phyloP scores from a whole-genome alignment of 2,113 vertebrate genomes.

The Chauna torquata region DNA sequence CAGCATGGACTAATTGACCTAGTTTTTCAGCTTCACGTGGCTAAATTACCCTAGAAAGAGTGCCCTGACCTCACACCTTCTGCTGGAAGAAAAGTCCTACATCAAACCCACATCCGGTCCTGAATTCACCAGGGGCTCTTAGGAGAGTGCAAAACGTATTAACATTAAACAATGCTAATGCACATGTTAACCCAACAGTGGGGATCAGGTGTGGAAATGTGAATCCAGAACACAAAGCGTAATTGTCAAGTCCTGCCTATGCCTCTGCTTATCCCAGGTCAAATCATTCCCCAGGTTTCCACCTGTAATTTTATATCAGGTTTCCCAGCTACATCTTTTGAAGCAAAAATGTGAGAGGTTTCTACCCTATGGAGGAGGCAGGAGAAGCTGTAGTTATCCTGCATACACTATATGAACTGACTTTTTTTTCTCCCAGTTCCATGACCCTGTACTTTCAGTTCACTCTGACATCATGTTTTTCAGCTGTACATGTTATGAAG shows the following conservation, averaged over 20 bases:
- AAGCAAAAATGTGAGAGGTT: not conserved
- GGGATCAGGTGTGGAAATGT: not conserved
- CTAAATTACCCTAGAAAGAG: not conserved
- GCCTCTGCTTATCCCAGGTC: not conserved
- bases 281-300: not conserved
- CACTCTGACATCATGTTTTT: not conserved
- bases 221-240: not conserved
- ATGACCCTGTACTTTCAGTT: not conserved
- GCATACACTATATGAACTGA: not conserved
- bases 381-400: not conserved
- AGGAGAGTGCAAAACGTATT: not conserved
- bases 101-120: not conserved
- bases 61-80: slow-evolving; percentile 20
- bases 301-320: not conserved
- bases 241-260: not conserved
- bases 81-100: not conserved
- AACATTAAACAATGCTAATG: not conserved
- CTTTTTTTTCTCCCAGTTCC: not conserved
- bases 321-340: not conserved
- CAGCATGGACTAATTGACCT: slow-evolving; percentile 30
- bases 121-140: not conserved
- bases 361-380: not conserved
- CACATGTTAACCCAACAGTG: not conserved
- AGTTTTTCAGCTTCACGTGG: slow-evolving; percentile 8
- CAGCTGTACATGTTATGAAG: accelerated